Evolutionary conservation across 2,888 invertebrate genomes (phyloP).

Genomic region (Temnothorax rugatulus): DNA sequence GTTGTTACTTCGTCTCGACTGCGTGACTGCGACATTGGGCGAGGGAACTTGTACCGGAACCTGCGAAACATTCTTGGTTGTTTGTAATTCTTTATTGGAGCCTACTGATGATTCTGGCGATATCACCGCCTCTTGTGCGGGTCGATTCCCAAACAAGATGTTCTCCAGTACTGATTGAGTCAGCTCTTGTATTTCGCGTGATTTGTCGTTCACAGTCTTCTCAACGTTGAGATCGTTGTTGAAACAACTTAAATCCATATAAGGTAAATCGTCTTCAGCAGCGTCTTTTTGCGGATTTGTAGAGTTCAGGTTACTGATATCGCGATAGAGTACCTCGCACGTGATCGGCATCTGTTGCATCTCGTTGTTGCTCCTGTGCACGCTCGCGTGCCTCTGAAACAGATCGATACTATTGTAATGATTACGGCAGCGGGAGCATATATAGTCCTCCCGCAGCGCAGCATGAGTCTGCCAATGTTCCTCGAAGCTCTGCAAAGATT

Average conservation of each 20-base stretch:
- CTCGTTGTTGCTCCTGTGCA: constrained; percentile 21
- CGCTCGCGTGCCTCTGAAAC: constrained; percentile 37
- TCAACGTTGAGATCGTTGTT: not conserved
- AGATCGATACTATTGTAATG: constrained; percentile 6
- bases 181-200: not conserved
- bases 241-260: not conserved
- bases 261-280: not conserved
- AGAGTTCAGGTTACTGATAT: not conserved
- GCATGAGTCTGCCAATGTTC: constrained; percentile 72
- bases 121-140: not conserved
- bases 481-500: constrained; percentile 65
- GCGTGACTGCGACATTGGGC: not conserved
- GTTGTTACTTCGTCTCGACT: not conserved
- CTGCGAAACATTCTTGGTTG: not conserved
- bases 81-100: constrained; percentile 5
- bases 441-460: not conserved
- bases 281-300: not conserved
- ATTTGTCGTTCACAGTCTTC: not conserved
- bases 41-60: not conserved
- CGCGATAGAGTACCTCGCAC: constrained; percentile 47
- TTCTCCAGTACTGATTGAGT: not conserved
- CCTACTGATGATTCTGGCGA: not conserved
- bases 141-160: not conserved
- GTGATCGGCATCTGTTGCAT: not conserved
- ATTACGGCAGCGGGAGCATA: constrained; percentile 52